These are phyloP conservation scores for Lutjanus argentimaculatus DNA, from an alignment of 2,797 vertebrate species.

Conservation along the genomic window DNA sequence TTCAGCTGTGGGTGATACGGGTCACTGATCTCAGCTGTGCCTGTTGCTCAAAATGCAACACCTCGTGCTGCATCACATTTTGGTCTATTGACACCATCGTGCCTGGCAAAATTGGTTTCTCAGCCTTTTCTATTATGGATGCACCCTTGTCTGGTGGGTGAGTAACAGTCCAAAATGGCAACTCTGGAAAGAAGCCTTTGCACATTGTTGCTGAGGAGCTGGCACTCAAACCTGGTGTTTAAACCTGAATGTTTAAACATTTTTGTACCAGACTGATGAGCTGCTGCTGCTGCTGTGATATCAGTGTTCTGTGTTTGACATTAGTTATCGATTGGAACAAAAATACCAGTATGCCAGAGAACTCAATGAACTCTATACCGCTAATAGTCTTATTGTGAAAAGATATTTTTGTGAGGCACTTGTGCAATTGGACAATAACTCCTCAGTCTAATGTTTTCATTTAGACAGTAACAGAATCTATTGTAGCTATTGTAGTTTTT, in stretches of 20 bases:
- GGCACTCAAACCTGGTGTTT: neutral
- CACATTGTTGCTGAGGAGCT: neutral
- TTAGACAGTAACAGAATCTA: no score
- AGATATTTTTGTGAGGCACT: neutral
- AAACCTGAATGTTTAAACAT: neutral
- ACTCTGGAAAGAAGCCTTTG: neutral
- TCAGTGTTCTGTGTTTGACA: neutral
- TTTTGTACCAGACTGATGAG: neutral
- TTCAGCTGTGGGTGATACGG: conserved; percentile 25
- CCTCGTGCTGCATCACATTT: conserved; percentile 8
- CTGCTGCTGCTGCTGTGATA: neutral
- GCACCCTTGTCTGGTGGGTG: neutral
- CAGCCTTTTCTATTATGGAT: conserved; percentile 27
- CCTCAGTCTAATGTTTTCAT: no score
- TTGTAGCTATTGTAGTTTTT: no score
- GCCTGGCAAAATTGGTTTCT: conserved; percentile 23
- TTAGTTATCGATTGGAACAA: neutral
- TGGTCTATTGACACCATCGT: neutral
- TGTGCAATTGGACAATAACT: no score
- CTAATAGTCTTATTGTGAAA: neutral
- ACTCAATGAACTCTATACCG: neutral
- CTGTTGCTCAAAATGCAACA: conserved; percentile 32
- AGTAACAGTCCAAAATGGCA: neutral
- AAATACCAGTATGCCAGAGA: neutral
- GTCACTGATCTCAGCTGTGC: conserved; percentile 31